Evolutionary conservation across 2,888 invertebrate species (phyloP), one percentile per base, ranked within the genome.

Genomic region (Fragum sueziense): DNA sequence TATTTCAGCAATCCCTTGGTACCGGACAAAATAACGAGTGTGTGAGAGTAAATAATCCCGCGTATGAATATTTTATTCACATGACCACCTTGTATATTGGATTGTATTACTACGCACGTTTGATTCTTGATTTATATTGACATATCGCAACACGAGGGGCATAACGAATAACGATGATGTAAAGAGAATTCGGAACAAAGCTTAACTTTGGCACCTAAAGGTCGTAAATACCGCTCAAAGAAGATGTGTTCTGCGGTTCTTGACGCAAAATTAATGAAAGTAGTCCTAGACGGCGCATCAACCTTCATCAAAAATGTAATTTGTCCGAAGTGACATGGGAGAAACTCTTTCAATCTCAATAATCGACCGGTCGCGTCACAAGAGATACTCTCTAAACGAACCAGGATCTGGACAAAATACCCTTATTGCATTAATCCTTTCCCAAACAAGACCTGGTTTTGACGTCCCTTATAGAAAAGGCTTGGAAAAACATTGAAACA

Each of bases 21-120:
- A 61, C 14, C 27, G 14, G 11, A n/a, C n/a, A 11, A 14, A 25
- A 61, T 2, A 22, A 31, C 61, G 31, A 61, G 31, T 61, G 31
- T 17, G 31, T 29, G 31, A 31, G 33, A 61, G 61, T 61, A 61
- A 61, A 61, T 61, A 31, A 61, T 61, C 61, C 6, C 14, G 61
- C 61, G 61, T 61, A 61, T 61, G 61, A 61, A 61, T 61, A 61
- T 61, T 61, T 61, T 29, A 61, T 61, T 61, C 61, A 25, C 61
- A 61, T 61, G 61, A 61, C 61, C 27, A 61, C 61, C 61, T 31
- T 61, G 61, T 61, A 1, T 11, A 31, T 61, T 61, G 31, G 31
- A 61, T 61, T 61, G 61, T 61, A 61, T 61, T 61, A 61, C 61
- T 31, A 61, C 31, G 61, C 61, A 6, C 29, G 61, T 61, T 61